These are phyloP conservation scores for Drosophila rufa DNA, from an alignment of 1,140 invertebrate species.

Conservation along the genomic window DNA sequence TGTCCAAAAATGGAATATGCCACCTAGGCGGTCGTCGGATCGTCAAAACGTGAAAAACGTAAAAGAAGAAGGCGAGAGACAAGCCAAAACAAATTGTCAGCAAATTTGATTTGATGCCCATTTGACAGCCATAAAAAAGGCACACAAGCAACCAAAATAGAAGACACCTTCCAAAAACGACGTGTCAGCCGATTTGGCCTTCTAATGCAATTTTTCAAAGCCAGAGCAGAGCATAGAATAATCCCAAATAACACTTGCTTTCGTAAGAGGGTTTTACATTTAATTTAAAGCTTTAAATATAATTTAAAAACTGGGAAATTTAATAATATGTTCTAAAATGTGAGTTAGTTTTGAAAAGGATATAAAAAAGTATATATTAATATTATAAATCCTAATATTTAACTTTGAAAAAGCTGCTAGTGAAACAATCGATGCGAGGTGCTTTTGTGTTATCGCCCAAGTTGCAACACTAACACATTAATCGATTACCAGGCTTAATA, in stretches of 20 bases:
- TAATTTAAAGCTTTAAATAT: not conserved
- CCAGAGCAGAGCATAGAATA: not conserved
- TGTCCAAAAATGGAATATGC: slow-evolving; percentile 49
- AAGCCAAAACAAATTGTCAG: slow-evolving; percentile 43
- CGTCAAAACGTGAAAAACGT: slow-evolving; percentile 1
- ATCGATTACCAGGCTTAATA: slow-evolving; percentile 37
- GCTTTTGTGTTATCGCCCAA: slow-evolving; percentile 10
- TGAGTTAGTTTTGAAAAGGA: too few relatives aligned
- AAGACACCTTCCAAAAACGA: slow-evolving; percentile 16
- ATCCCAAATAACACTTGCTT: slow-evolving; percentile 4
- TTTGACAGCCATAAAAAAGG: slow-evolving; percentile 26
- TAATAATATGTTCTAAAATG: too few relatives aligned
- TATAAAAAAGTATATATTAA: too few relatives aligned
- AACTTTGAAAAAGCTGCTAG: not conserved
- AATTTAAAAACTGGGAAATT: not conserved
- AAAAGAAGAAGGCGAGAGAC: slow-evolving; percentile 6
- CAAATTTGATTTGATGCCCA: slow-evolving; percentile 46
- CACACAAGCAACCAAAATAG: not conserved
- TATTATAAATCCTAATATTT: too few relatives aligned
- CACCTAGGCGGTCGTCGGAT: slow-evolving; percentile 25
- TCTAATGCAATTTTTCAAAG: slow-evolving; percentile 7
- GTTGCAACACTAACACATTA: slow-evolving; percentile 7
- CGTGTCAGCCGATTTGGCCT: slow-evolving; percentile 13
- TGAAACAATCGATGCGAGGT: not conserved
- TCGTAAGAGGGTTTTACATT: not conserved